Conservation (phyloP, 2,113 vertebrate species). For the Archilochus colubris region DNA sequence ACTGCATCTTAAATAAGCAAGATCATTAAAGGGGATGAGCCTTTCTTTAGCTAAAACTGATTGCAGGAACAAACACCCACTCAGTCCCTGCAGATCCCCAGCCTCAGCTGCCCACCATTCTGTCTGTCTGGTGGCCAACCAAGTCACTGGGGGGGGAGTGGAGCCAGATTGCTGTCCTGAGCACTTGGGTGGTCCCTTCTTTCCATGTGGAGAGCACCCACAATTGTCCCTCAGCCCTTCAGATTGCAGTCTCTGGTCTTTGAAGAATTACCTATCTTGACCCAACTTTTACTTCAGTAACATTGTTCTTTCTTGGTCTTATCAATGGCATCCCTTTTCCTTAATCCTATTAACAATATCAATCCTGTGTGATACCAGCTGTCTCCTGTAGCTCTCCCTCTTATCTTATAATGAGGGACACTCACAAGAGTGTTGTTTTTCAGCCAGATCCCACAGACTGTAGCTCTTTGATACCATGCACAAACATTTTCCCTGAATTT, state of each 20-base stretch:
- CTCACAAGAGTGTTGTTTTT: not conserved
- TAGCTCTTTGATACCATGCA: not conserved
- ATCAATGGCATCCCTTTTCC: not conserved
- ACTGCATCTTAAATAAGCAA: not conserved
- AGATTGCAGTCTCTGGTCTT: not conserved
- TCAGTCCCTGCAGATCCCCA: not conserved
- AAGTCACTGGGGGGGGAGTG: not conserved
- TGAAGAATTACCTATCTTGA: not conserved
- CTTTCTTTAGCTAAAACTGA: not conserved
- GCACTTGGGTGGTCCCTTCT: not conserved
- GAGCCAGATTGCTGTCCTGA: not conserved
- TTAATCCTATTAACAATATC: not conserved
- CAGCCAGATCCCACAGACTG: not conserved
- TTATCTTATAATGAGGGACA: not conserved
- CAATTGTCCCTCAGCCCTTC: not conserved
- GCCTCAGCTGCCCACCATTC: rapidly evolving
- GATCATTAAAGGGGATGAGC: not conserved
- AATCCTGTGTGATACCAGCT: not conserved
- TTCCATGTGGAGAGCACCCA: not conserved
- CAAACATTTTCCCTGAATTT: not conserved
- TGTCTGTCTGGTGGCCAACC: not conserved
- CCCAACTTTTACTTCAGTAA: not conserved
- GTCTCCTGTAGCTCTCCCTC: not conserved
- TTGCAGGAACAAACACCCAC: not conserved
- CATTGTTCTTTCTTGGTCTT: not conserved